Evolutionary conservation across 2,113 vertebrate species (phyloP).

Genomic region (Cyanocitta stelleri): DNA sequence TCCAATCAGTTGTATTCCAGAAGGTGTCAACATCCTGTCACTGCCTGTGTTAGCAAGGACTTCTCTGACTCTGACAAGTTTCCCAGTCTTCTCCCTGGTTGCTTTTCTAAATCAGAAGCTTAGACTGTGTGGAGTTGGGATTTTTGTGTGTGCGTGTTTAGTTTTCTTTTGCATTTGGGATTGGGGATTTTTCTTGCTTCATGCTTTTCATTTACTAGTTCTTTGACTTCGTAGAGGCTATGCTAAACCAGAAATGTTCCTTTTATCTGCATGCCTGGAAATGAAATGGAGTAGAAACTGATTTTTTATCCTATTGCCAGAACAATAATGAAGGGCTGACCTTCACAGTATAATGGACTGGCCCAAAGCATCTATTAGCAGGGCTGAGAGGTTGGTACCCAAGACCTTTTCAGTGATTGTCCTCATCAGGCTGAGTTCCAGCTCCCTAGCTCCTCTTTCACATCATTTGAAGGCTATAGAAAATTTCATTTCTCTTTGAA

Average conservation of each 20-base stretch:
- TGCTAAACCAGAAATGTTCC: background rate
- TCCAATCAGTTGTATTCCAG: conserved; percentile 7
- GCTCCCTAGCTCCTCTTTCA: background rate
- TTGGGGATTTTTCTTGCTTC: background rate
- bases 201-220: background rate
- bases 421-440: background rate
- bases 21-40: conserved; percentile 8
- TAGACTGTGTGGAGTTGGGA: background rate
- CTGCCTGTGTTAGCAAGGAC: background rate
- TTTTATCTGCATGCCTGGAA: conserved; percentile 19
- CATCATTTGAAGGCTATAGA: background rate
- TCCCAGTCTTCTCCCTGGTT: background rate
- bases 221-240: background rate
- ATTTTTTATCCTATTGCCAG: background rate
- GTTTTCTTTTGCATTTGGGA: background rate
- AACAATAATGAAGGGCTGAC: background rate
- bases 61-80: background rate
- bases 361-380: background rate
- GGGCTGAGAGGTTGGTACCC: background rate
- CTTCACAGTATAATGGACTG: background rate
- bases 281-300: background rate
- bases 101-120: conserved; percentile 15
- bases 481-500: conserved; percentile 22
- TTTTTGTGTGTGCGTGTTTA: background rate
- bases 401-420: background rate